Base-by-base conservation (phyloP, 1,140 invertebrate species). In the Rhopalosiphum padi region DNA sequence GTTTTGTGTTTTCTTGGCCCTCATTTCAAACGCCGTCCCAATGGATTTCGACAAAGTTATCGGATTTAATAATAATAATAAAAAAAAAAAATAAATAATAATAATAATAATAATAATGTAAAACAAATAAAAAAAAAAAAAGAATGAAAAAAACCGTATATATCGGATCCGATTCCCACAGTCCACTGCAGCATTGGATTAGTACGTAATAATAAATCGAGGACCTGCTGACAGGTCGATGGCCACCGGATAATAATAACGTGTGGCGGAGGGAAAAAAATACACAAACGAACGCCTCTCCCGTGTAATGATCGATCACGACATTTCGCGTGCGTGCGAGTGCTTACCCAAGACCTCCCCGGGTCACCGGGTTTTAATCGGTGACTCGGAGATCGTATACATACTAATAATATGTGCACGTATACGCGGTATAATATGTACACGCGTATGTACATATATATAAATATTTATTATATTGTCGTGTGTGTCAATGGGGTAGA, bases 141-240 rank as follows among this genome's bases (percentile, higher is more conserved):
- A 48, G 11, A 88, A 51, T 46, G 30, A 87, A 85, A 48, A 48
- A 55, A 91, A 77, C 68, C 37, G 60, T 91, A 77, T 90, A 55
- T 30, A 37, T 83, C 51, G 25, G 68, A 51, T 92, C 68, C 48
- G 91, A 93, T 93, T 93, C 91, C 91, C 91, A 93, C 91, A 93
- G 91, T 86, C 91, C 91, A 30, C 82, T 51, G 46, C 91, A 37
- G 48, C 82, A 86, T 93, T 82, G 91, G 91, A 93, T 93, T 93
- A 93, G 91, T 93, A 93, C 82, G 91, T 93, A 93, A 93, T 93
- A 93, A 93, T 93, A 93, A 93, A 93, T 93, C 91, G 77, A 93
- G 51, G 91, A 93, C 82, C 91, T 68, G 91, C 91, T 86, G 91
- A 93, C 91, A 93, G 91, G 91, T 93, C 91, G 91, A 93, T 93